A percentile compares a stretch with the other conserved stretches of the same genome.
phyloP scores from a whole-genome alignment of 2,113 vertebrate genomes.

The Columba livia region DNA sequence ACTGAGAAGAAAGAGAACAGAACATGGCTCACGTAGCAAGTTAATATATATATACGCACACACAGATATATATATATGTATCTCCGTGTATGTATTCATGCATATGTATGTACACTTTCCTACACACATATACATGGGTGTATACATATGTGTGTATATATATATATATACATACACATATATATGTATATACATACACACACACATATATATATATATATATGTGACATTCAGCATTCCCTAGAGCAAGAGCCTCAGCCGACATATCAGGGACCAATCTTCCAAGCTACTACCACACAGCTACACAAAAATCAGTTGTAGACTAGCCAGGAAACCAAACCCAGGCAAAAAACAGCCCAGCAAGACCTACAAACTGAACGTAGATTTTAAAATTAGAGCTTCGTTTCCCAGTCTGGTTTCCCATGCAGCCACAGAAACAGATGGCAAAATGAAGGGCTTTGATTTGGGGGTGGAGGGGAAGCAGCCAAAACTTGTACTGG shows the following conservation, averaged over 20 bases:
- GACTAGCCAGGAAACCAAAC: not conserved
- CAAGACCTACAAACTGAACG: constrained; percentile 5
- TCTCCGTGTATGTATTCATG: not conserved
- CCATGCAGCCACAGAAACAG: constrained; percentile 13
- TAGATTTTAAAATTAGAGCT: constrained; percentile 19
- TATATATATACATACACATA: no score
- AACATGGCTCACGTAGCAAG: not conserved
- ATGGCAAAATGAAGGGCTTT: constrained; percentile 21
- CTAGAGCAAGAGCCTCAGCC: not conserved
- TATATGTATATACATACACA: no score
- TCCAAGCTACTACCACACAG: not conserved
- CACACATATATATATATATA: no score
- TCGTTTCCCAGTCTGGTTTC: not conserved
- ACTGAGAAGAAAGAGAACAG: not conserved
- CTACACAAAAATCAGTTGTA: not conserved
- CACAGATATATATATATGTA: not conserved
- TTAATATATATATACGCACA: not conserved
- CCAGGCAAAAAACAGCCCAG: not conserved
- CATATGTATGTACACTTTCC: not conserved
- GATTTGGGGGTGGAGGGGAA: not conserved
- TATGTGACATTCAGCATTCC: no score
- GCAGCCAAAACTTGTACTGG: constrained; percentile 13
- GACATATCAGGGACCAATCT: not conserved
- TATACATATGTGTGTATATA: not conserved
- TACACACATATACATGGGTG: not conserved